Base-by-base conservation (phyloP, 1,140 invertebrate genomes). In the Danaus melanippus region DNA sequence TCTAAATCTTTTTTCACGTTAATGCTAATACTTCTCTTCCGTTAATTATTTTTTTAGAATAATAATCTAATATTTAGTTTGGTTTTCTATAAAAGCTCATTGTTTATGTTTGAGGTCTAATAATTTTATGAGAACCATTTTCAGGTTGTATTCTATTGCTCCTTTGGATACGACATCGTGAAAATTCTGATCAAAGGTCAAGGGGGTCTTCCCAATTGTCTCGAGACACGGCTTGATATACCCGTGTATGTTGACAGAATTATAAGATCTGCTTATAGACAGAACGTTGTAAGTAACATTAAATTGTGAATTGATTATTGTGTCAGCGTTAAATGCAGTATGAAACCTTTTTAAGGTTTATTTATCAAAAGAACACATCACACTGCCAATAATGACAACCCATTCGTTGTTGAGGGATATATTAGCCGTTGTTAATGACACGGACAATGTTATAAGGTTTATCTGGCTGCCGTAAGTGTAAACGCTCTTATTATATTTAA, bases 381-480 rank as follows among this genome's bases (percentile, higher is more conserved):
- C 75, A 1, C 49, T 86, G 47, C 75, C 74, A 42, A 63, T 71
- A 41, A 81, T 85, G 72, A 62, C 80, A 1, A 85, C 82, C 6
- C 80, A 85, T 62, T 85, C 82, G 0, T 59, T 85, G 3, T 71
- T 70, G 11, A 74, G 82, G 60, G 79, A 86, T 44, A 69, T 85
- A 32, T 58, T 85, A 55, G 71, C 74, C 7, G 73, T 86, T 52
- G 76, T 69, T 45, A 86, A 86, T 46, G 69, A 85, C 15, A 84
- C 82, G 4, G 74, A 86, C 6, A 67, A 78, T 50, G 43, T 77
- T 5, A 67, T 82, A 42, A 63, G 82, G 51, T 86, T 84, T 61
- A 86, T 85, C 59, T 86, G 84, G 84, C 46, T 86, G 49, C 84
- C 84, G 84, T 86, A 69, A 84, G 82, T 81, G 17, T 53, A 15